These are phyloP conservation scores for Dimorphilus gyrociliatus DNA, from an alignment of 2,888 invertebrate genomes.

Conservation along the genomic window DNA sequence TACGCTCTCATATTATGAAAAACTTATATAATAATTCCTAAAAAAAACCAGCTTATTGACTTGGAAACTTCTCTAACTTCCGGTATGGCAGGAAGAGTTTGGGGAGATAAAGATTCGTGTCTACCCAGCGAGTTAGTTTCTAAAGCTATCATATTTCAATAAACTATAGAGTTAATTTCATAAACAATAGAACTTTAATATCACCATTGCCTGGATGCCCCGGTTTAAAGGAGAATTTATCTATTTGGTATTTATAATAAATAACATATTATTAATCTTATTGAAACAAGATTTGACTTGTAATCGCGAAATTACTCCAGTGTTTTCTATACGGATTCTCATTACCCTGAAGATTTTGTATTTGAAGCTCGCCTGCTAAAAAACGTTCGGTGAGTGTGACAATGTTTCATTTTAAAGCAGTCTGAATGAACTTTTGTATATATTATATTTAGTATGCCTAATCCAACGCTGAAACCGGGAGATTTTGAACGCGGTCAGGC, in stretches of 20 bases:
- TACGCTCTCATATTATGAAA: too few relatives aligned
- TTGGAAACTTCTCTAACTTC: constrained; percentile 52
- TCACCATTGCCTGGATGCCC: too few relatives aligned
- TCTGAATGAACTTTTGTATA: background rate
- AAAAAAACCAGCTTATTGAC: constrained; percentile 37
- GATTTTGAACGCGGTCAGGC: constrained; percentile 5
- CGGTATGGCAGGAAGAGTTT: constrained; percentile 66
- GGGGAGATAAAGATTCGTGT: constrained; percentile 52
- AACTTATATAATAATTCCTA: constrained; percentile 1
- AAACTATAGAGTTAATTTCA: background rate
- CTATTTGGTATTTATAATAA: too few relatives aligned
- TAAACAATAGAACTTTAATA: too few relatives aligned
- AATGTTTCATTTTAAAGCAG: background rate
- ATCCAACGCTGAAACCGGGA: too few relatives aligned
- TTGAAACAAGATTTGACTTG: too few relatives aligned
- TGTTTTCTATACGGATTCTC: constrained; percentile 61
- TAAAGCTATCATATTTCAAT: constrained; percentile 8
- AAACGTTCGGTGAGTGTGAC: constrained; percentile 36
- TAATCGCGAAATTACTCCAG: too few relatives aligned
- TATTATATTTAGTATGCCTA: too few relatives aligned
- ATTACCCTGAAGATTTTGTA: constrained; percentile 53
- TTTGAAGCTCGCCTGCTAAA: constrained; percentile 54
- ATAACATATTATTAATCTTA: too few relatives aligned
- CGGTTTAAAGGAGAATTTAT: too few relatives aligned
- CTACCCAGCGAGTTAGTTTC: constrained; percentile 27